A percentile compares a stretch with the other conserved stretches of the same genome.
phyloP scores from a whole-genome alignment of 2,888 invertebrate species.

The Melangyna quadrimaculata region DNA sequence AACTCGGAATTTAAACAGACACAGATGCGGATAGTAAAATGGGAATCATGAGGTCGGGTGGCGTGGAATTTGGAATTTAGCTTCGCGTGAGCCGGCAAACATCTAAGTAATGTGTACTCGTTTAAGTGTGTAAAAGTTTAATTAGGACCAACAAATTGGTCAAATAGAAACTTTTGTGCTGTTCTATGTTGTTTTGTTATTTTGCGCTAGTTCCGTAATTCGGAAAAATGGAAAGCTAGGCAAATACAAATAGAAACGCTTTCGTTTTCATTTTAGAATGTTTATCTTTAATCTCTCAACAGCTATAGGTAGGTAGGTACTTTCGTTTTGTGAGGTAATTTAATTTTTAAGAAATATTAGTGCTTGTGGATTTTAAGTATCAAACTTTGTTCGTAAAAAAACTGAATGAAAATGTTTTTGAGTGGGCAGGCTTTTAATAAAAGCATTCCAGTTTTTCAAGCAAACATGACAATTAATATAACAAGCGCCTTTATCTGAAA shows the following conservation, averaged over 20 bases:
- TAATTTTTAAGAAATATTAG: neutral
- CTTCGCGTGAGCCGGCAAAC: neutral
- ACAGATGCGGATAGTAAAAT: neutral
- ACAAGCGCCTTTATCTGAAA: too few species aligned
- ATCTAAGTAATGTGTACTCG: slow-evolving; percentile 61
- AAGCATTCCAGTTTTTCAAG: too few species aligned
- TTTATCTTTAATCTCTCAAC: slow-evolving; percentile 12
- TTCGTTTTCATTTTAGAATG: neutral
- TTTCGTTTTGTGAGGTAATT: neutral
- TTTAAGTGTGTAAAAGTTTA: slow-evolving; percentile 69
- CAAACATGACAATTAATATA: too few species aligned
- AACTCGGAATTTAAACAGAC: neutral
- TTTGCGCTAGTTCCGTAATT: slow-evolving; percentile 19
- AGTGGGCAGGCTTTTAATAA: too few species aligned
- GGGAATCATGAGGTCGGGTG: neutral
- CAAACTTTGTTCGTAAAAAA: neutral
- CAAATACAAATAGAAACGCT: slow-evolving; percentile 49
- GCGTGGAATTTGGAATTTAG: neutral
- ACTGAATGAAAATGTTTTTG: too few species aligned
- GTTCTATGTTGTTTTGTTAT: slow-evolving; percentile 6
- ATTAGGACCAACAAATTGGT: slow-evolving; percentile 58
- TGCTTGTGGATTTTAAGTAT: neutral
- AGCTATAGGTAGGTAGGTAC: neutral
- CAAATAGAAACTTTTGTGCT: slow-evolving; percentile 28
- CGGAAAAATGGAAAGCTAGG: slow-evolving; percentile 50